Base-by-base conservation (phyloP, 2,888 invertebrate species). In the Himalopsyche kuldschensis region DNA sequence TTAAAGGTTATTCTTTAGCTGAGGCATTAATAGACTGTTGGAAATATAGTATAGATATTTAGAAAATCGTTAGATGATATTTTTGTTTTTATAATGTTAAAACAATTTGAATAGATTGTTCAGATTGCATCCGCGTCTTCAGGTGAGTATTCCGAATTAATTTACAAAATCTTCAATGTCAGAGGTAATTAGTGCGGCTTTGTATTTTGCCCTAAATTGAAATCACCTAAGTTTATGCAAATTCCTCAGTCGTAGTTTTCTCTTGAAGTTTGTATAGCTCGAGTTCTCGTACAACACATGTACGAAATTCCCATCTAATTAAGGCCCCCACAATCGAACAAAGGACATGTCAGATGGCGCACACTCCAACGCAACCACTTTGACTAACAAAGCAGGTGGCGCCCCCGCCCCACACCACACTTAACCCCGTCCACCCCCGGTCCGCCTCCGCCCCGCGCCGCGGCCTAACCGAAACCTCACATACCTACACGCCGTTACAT, bases 321-420 rank as follows among this genome's bases (percentile, higher is more conserved):
- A 86, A 84, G 81, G 63, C 82, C 82, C 79, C 79, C 55, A 82
- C 84, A 84, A 86, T 86, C 86, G 86, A 86, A 86, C 86, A 86
- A 86, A 86, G 86, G 86, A 84, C 86, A 86, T 82, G 86, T 84
- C 86, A 84, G 83, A 82, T 82, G 84, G 84, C 85, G 85, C 78
- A 81, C 46, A 79, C 48, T 79, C 82, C 63, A 24, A 48, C 41
- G n/a, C 55, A 55, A 80, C 83, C 77, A 48, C 77, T 77, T 76
- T 46, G n/a, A 63, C 15, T 47, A 78, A 78, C 80, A 77, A 75
- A 69, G 79, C 63, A 63, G 82, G 82, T 82, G 78, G 82, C 69
- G 63, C 35, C 75, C 35, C 63, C 35, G 17, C 75, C 75, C 80
- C 75, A 31, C 77, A 41, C 81, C 48, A 8, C 75, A 10, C 8